Base-by-base conservation (phyloP, 1,140 invertebrate genomes). In the Lutraria rhynchaena region DNA sequence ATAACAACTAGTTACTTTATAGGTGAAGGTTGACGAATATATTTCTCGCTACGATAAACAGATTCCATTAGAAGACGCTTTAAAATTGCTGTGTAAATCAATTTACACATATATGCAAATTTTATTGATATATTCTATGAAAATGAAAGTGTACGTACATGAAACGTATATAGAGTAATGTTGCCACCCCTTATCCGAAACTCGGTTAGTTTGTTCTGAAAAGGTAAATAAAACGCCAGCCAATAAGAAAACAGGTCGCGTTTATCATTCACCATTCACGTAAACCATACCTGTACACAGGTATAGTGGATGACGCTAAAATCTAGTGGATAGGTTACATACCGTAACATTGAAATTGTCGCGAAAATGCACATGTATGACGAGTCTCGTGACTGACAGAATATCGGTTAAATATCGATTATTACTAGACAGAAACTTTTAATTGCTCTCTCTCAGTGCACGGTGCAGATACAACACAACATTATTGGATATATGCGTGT, bases 201-300 rank as follows among this genome's bases (percentile, higher is more conserved):
- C 31, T 13, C 11, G 31, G 41, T n/a, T 67, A 67, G 63, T 49
- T 41, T 67, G 27, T 19, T 67, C 63, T 27, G 17, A 49, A 67
- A 65, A 67, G 35, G 63, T 44, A 46, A 67, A 67, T 46, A 35
- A 67, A 65, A 22, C 19, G 3, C 31, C 22, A 46, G 24, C 63
- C 63, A 67, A 67, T 67, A 37, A 24, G 51, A 55, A 55, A 55
- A n/a, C 19, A 22, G 27, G 27, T 15, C 1, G 11, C 1, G 37
- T 24, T 46, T 51, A 31, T 67, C 63, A 67, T 49, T 67, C 63
- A n/a, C 41, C 24, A 67, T 67, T 67, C 63, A 49, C 63, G 63
- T 41, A 41, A 7, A 41, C 37, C 15, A 41, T 67, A 37, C n/a
- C 41, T 65, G 44, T 49, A n/a, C 27, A 49, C 41, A 15, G 3